Base-by-base conservation (phyloP, 2,888 invertebrate genomes). In the Microctonus brassicae region DNA sequence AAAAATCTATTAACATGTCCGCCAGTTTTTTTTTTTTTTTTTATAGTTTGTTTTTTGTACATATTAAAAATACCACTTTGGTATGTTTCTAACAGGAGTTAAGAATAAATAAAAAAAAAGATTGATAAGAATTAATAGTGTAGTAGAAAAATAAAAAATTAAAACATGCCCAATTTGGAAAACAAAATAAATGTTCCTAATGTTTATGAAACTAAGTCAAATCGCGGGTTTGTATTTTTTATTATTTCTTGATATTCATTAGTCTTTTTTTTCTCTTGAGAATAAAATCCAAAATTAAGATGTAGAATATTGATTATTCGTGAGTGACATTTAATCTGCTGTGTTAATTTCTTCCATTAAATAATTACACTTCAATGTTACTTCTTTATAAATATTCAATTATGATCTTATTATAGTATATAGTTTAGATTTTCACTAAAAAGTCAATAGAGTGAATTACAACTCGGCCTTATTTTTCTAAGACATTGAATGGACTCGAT, bases 121-220 rank as follows among this genome's bases (percentile, higher is more conserved):
- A n/a, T n/a, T n/a, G n/a, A n/a, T n/a, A n/a, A n/a, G n/a, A n/a
- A n/a, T n/a, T n/a, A 47, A n/a, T 0, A 47, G 47, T 47, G 10
- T 24, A 55, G 11, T 55, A 55, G n/a, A 10, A 26, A 10, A 24
- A 55, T 22, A 55, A 55, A 13, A 3, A 2, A n/a, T 24, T 24
- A 24, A 13, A n/a, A 17, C 6, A n/a, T n/a, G 17, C 17, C 47
- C 17, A 47, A 47, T 5, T 47, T 17, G 17, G 6, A 47, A 7
- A n/a, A 17, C 4, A 47, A 20, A 7, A 47, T n/a, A n/a, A 83
- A 87, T 86, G 87, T 87, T 87, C 87, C 86, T 87, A 34, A 13
- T 17, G 22, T 81, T 80, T 84, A 86, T 86, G 85, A 84, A 84
- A 87, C 83, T 83, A 86, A 85, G 86, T 85, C 85, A 86, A 33